Percentiles rank a stretch among this genome's conserved stretches.
Evolutionary conservation across 2,113 vertebrate species (phyloP).

Genomic region (Falco punctatus): DNA sequence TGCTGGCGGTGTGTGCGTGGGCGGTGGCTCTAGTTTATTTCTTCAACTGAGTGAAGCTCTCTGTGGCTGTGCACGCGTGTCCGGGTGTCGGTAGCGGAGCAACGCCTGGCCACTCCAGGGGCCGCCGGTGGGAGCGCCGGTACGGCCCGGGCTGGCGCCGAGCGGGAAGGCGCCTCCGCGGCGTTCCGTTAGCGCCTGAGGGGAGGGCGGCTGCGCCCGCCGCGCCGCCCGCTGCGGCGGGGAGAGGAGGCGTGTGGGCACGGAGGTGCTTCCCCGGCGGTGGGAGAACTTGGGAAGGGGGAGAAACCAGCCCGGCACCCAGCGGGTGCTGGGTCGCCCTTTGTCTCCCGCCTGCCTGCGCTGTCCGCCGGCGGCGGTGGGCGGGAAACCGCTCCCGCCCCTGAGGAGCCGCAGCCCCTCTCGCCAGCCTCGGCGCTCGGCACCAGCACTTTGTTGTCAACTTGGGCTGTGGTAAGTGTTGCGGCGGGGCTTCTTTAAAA

Average conservation of each 20-base stretch:
- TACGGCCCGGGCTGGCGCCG: neutral
- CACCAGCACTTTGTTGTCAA: neutral
- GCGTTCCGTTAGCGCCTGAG: neutral
- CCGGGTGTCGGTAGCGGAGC: neutral
- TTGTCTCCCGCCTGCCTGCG: neutral
- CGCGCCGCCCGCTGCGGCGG: neutral
- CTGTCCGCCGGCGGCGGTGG: neutral
- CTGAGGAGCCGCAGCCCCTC: neutral
- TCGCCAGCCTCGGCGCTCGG: fast-evolving
- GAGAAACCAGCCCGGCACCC: fast-evolving
- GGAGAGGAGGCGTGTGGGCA: neutral
- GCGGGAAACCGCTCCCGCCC: neutral
- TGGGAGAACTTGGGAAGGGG: neutral
- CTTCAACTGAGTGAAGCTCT: fast-evolving
- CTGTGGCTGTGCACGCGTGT: neutral
- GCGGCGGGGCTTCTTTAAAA: fast-evolving
- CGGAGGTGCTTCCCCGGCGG: fast-evolving
- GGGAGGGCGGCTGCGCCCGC: neutral
- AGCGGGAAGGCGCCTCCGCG: neutral
- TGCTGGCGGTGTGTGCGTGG: neutral
- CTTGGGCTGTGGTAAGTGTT: neutral
- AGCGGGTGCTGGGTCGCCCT: fast-evolving
- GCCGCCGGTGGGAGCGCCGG: neutral
- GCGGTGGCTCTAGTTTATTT: fast-evolving
- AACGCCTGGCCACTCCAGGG: neutral